These are phyloP conservation scores for Plebejus anna DNA, from an alignment of 2,888 invertebrate genomes.

Conservation along the genomic window DNA sequence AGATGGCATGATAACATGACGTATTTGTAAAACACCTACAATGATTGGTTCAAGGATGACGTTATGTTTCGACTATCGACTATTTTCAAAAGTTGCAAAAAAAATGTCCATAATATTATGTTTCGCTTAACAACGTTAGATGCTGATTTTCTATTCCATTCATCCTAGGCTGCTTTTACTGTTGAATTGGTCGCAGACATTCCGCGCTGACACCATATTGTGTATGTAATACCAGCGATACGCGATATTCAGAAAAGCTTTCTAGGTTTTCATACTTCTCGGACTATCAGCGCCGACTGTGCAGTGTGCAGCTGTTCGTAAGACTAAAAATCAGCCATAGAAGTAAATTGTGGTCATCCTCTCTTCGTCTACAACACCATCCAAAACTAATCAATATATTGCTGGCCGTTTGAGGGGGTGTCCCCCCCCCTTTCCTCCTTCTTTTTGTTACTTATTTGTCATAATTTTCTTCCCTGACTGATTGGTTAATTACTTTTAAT, in stretches of 20 bases:
- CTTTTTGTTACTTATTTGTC: background rate
- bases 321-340: background rate
- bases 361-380: background rate
- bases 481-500: background rate
- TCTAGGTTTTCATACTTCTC: background rate
- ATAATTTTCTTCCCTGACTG: background rate
- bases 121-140: background rate
- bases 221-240: too few species aligned
- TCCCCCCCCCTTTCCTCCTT: background rate
- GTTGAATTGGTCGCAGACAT: background rate
- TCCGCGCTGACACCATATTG: background rate
- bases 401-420: conserved; percentile 11
- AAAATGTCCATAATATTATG: background rate
- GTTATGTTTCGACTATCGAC: background rate
- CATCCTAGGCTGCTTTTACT: background rate
- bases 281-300: background rate
- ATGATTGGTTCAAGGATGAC: background rate
- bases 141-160: background rate
- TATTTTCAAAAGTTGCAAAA: background rate
- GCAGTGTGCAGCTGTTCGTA: background rate
- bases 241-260: too few species aligned
- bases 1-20: background rate
- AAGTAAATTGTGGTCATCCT: background rate
- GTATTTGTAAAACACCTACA: background rate
- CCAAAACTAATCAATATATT: background rate